A percentile compares a stretch with the other conserved stretches of the same genome.
These are phyloP conservation scores for Diadema setosum DNA, from an alignment of 35 echinoderm and acorn worm genomes.

Conservation along the genomic window DNA sequence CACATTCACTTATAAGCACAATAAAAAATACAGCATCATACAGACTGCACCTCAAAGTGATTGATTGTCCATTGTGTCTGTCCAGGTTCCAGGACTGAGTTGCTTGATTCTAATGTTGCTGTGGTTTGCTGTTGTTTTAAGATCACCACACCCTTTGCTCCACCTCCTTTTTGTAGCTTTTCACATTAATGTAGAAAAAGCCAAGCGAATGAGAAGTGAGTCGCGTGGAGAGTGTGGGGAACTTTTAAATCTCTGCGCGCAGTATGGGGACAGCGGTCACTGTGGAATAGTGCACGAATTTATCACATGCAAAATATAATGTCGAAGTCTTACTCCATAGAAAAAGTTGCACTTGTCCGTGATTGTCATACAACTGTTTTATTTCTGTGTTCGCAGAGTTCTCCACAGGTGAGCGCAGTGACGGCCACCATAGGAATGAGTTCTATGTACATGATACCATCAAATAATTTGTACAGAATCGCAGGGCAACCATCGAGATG, in stretches of 20 bases:
- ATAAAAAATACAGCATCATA: too few species aligned
- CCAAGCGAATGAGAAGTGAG: too few species aligned
- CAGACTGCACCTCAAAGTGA: too few species aligned
- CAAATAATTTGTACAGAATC: constrained; percentile 5
- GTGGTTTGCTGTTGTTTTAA: not conserved
- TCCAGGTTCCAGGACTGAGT: not conserved
- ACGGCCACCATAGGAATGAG: not conserved
- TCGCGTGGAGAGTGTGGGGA: too few species aligned
- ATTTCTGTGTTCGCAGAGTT: not conserved
- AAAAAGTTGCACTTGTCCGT: constrained; percentile 17
- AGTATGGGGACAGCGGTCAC: too few species aligned
- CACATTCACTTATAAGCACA: not conserved
- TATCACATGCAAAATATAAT: too few species aligned
- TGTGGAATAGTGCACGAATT: too few species aligned
- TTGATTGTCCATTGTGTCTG: not conserved
- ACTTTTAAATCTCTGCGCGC: too few species aligned
- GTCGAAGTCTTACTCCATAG: too few species aligned
- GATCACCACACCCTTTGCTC: too few species aligned
- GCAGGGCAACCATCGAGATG: not conserved
- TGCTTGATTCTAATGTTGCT: not conserved
- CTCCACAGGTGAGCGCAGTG: not conserved
- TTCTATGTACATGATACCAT: constrained; percentile 26
- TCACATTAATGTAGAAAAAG: too few species aligned
- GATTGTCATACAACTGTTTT: not conserved
- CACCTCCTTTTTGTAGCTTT: too few species aligned